These are phyloP conservation scores for Xiphophorus birchmanni DNA, from an alignment of 2,797 vertebrate genomes.

Conservation along the genomic window DNA sequence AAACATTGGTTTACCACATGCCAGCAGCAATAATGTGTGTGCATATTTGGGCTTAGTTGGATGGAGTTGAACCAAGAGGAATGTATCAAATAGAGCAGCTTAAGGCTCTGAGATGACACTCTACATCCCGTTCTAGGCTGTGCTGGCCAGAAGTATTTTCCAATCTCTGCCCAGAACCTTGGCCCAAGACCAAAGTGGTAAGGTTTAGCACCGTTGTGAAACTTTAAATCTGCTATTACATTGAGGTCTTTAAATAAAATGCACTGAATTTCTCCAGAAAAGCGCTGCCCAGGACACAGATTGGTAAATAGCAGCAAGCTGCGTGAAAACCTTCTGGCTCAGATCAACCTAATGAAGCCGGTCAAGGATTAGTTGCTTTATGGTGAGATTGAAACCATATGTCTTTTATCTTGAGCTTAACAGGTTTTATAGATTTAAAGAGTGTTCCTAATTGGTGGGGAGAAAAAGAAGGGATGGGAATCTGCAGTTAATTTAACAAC, in stretches of 20 bases:
- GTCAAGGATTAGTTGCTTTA: slow-evolving; percentile 35
- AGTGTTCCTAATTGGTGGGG: slow-evolving; percentile 42
- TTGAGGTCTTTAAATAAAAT: slow-evolving; percentile 65
- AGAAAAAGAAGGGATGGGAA: slow-evolving; percentile 14
- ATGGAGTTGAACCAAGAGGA: slow-evolving; percentile 59
- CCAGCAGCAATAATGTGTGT: slow-evolving; percentile 41
- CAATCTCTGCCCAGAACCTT: slow-evolving; percentile 55
- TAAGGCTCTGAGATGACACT: slow-evolving; percentile 72
- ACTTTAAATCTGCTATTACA: slow-evolving; percentile 68
- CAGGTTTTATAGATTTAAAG: slow-evolving; percentile 58
- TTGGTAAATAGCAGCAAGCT: slow-evolving; percentile 28
- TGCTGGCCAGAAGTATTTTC: slow-evolving; percentile 50
- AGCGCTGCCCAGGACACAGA: slow-evolving; percentile 45
- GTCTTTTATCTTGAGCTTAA: slow-evolving; percentile 43
- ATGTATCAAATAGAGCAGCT: slow-evolving; percentile 70
- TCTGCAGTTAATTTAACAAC: not conserved
- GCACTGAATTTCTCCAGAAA: slow-evolving; percentile 61
- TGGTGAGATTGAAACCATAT: slow-evolving; percentile 36
- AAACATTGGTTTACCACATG: slow-evolving; percentile 43
- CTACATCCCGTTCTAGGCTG: slow-evolving; percentile 50
- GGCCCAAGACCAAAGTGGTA: slow-evolving; percentile 42
- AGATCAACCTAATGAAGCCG: slow-evolving; percentile 43
- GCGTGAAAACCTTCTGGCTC: slow-evolving; percentile 26
- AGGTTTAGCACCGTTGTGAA: slow-evolving; percentile 46
- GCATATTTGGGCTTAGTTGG: slow-evolving; percentile 55